phyloP scores from a whole-genome alignment of 2,888 invertebrate genomes.

The Hermaeophaga mercurialis region DNA sequence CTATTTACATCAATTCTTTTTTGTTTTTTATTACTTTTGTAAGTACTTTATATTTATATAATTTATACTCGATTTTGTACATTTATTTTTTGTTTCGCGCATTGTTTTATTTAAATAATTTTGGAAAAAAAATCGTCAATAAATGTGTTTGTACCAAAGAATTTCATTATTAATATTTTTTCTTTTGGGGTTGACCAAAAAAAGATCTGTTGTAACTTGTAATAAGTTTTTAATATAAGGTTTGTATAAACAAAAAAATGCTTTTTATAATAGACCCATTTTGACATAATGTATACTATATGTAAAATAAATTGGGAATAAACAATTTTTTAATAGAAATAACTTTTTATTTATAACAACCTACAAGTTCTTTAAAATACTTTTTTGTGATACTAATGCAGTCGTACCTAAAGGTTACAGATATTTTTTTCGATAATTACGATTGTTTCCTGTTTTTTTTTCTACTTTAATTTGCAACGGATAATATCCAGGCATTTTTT shows the following conservation, averaged over 20 bases:
- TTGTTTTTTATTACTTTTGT: constrained; percentile 17
- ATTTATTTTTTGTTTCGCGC: constrained; percentile 28
- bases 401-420: too few relatives aligned
- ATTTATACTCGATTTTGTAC: constrained; percentile 37
- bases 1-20: constrained; percentile 6
- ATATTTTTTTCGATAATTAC: too few relatives aligned
- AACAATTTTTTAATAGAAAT: constrained; percentile 29
- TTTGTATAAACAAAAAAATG: constrained; percentile 22
- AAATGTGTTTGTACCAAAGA: constrained; percentile 39
- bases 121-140: constrained; percentile 29
- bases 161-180: constrained; percentile 27
- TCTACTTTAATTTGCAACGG: too few relatives aligned
- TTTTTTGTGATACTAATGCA: too few relatives aligned
- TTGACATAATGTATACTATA: constrained; percentile 27
- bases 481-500: too few relatives aligned
- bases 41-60: constrained; percentile 32
- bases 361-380: too few relatives aligned
- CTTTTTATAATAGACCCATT: constrained; percentile 27
- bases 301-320: constrained; percentile 28
- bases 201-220: constrained; percentile 24
- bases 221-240: constrained; percentile 21
- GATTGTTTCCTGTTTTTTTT: too few relatives aligned
- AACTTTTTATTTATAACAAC: too few relatives aligned
- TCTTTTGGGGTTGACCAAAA: constrained; percentile 23
- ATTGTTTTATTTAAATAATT: constrained; percentile 26